Conservation (phyloP, 2,797 vertebrate genomes). For the Falco rusticolus region DNA sequence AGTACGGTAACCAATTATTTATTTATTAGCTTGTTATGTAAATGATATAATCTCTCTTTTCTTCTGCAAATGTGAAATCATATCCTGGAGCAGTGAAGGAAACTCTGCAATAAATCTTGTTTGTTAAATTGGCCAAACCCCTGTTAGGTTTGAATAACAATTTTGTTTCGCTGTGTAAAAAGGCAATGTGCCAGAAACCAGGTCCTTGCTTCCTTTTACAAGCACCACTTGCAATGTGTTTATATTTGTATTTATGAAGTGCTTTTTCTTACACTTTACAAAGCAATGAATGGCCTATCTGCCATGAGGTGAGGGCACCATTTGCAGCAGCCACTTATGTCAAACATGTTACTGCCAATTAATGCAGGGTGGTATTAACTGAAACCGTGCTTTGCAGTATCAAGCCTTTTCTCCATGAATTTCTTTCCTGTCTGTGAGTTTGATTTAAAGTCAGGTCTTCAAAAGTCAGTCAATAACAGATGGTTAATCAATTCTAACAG, state of each 20-base stretch:
- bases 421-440: conserved; percentile 33
- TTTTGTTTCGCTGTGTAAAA: conserved; percentile 57
- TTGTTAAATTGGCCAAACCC: conserved; percentile 68
- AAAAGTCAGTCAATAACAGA: conserved; percentile 54
- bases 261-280: conserved; percentile 70
- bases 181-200: conserved; percentile 52
- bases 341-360: conserved; percentile 49
- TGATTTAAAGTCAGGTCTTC: conserved; percentile 56
- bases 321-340: conserved; percentile 55
- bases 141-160: conserved; percentile 69
- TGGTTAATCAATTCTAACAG: conserved; percentile 59
- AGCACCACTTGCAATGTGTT: conserved; percentile 65
- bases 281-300: conserved; percentile 51
- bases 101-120: conserved; percentile 68
- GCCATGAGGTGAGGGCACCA: conserved; percentile 36
- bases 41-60: conserved; percentile 66
- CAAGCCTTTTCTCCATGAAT: conserved; percentile 26
- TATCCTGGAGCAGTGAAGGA: conserved; percentile 63
- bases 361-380: conserved; percentile 60
- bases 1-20: conserved; percentile 37
- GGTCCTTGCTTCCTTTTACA: conserved; percentile 64
- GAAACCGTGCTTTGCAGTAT: conserved; percentile 19
- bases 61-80: conserved; percentile 71
- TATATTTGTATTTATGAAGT: conserved; percentile 77
- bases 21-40: conserved; percentile 60